These are phyloP conservation scores for Ophion slaviceki DNA, from an alignment of 2,888 invertebrate species.

Conservation along the genomic window DNA sequence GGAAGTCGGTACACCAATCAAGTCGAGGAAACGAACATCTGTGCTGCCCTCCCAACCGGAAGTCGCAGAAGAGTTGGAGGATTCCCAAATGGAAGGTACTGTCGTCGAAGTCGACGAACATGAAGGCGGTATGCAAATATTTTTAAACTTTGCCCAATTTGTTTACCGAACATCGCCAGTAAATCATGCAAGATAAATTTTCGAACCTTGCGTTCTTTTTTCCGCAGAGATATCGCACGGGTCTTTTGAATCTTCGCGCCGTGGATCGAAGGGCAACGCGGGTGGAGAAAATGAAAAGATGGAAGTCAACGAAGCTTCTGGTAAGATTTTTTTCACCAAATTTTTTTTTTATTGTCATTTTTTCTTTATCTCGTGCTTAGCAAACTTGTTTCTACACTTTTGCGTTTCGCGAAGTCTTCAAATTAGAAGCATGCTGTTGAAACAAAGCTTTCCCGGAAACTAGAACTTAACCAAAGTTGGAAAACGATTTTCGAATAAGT, in stretches of 20 bases:
- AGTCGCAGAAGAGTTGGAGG: slow-evolving; percentile 71
- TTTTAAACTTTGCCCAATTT: neutral
- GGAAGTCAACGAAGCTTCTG: slow-evolving; percentile 53
- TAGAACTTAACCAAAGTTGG: neutral
- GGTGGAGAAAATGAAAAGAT: slow-evolving; percentile 44
- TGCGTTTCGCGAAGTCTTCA: neutral
- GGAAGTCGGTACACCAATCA: slow-evolving; percentile 66
- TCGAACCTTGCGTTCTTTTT: neutral
- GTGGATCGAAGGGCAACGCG: slow-evolving; percentile 33
- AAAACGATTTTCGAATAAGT: neutral
- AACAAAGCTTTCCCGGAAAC: neutral
- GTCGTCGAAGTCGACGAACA: slow-evolving; percentile 57
- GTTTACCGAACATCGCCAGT: neutral
- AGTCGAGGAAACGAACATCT: slow-evolving; percentile 68
- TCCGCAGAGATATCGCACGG: slow-evolving; percentile 18
- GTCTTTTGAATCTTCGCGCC: slow-evolving; percentile 28
- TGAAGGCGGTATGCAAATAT: slow-evolving; percentile 33
- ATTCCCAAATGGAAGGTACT: slow-evolving; percentile 29
- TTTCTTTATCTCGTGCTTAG: neutral
- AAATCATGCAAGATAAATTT: neutral
- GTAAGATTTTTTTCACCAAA: slow-evolving; percentile 30
- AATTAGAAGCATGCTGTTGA: neutral
- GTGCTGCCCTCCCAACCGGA: slow-evolving; percentile 70
- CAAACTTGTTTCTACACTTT: neutral
- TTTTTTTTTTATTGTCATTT: slow-evolving; percentile 1